phyloP scores from a whole-genome alignment of 2,888 invertebrate genomes.

The Calameuta filiformis region DNA sequence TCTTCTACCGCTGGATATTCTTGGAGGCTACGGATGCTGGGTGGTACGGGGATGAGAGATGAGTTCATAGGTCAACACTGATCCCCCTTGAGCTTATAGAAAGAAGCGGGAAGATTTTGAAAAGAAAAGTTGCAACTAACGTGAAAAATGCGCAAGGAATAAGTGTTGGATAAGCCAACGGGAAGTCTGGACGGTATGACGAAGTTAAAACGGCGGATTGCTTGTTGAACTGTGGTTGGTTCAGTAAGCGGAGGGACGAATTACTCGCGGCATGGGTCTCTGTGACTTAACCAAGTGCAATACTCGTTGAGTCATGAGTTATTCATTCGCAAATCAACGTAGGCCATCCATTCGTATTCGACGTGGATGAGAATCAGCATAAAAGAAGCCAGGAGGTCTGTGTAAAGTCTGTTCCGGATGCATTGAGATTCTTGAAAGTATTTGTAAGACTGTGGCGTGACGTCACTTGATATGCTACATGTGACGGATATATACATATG shows the following conservation, averaged over 20 bases:
- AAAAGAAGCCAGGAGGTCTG: background rate
- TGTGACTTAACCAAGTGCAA: background rate
- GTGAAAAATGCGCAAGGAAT: background rate
- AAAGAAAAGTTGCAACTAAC: background rate
- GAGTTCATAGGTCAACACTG: background rate
- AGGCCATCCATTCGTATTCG: background rate
- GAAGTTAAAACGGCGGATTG: background rate
- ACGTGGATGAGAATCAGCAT: background rate
- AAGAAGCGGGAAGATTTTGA: background rate
- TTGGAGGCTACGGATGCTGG: background rate
- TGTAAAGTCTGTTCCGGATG: background rate
- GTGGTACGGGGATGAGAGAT: background rate
- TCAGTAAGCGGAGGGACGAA: background rate
- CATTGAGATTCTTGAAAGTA: background rate
- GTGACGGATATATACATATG: too few relatives aligned
- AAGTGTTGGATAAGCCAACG: background rate
- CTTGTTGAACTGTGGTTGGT: background rate
- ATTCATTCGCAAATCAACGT: background rate
- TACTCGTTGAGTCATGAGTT: background rate
- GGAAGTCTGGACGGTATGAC: background rate
- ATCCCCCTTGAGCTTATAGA: background rate
- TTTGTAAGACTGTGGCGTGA: background rate
- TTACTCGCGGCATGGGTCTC: background rate
- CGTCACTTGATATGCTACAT: background rate
- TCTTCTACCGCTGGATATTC: constrained; percentile 1